Evolutionary conservation across 2,797 vertebrate species (phyloP).

Genomic region (Mormyrus hasselquistii): DNA sequence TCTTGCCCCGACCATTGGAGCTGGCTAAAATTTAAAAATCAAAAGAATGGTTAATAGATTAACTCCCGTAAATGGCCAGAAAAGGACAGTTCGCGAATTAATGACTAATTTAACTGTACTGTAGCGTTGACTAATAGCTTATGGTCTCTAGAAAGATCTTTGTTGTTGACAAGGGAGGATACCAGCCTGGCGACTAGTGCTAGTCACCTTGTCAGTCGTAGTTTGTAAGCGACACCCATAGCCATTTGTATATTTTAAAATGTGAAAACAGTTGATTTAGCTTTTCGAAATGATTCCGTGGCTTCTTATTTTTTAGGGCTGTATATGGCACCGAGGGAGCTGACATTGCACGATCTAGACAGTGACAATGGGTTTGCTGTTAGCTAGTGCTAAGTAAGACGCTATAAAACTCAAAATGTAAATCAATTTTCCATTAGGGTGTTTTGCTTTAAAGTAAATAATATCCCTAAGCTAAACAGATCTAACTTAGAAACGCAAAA

Average conservation of each 20-base stretch:
- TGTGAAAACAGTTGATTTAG: not conserved
- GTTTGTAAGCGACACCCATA: not conserved
- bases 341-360: not conserved
- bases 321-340: not conserved
- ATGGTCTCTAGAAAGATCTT: slow-evolving; percentile 13
- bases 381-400: not conserved
- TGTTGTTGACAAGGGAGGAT: slow-evolving; percentile 15
- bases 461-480: not conserved
- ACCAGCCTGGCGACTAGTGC: not conserved
- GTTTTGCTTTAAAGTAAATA: not conserved
- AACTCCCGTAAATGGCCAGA: not conserved
- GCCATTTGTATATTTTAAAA: not conserved
- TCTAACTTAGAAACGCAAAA: not conserved
- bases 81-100: not conserved
- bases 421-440: not conserved
- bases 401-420: not conserved
- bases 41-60: not conserved
- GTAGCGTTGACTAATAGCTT: not conserved
- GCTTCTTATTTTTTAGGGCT: not conserved
- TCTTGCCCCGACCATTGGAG: not conserved
- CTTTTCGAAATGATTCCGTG: not conserved
- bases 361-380: not conserved
- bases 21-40: not conserved
- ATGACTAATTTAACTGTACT: not conserved
- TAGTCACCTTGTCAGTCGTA: not conserved